Percentiles rank a stretch among this genome's conserved stretches.
phyloP scores from a whole-genome alignment of 2,888 invertebrate species.

The Pseudolycoriella hygida region DNA sequence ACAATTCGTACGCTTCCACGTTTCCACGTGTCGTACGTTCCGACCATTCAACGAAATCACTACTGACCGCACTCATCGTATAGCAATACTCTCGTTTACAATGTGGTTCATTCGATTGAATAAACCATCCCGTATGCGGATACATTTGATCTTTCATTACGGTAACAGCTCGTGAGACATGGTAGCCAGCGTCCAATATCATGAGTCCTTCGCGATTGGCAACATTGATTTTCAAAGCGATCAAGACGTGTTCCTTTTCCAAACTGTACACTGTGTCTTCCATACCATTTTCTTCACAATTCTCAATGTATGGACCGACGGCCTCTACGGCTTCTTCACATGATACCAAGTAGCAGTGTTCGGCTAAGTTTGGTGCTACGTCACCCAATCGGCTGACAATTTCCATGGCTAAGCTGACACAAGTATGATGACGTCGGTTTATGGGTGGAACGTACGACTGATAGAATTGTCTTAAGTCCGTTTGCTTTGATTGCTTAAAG shows the following conservation, averaged over 20 bases:
- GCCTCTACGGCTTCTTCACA: slow-evolving; percentile 70
- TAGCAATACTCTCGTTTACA: slow-evolving; percentile 75
- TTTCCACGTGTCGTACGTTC: slow-evolving; percentile 55
- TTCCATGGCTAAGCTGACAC: slow-evolving; percentile 75
- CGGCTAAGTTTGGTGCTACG: slow-evolving; percentile 47
- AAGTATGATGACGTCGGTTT: slow-evolving; percentile 62
- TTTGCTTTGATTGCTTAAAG: slow-evolving; percentile 42
- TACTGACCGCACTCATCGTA: slow-evolving; percentile 46
- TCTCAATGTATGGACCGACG: slow-evolving; percentile 38
- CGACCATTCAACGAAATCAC: slow-evolving; percentile 70
- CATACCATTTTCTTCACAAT: slow-evolving; percentile 32
- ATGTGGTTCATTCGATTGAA: slow-evolving; percentile 57
- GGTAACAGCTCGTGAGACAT: slow-evolving; percentile 68
- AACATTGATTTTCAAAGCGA: slow-evolving; percentile 54
- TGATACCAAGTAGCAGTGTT: slow-evolving; percentile 55
- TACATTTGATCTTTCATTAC: slow-evolving; percentile 71
- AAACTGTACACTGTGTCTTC: slow-evolving; percentile 29
- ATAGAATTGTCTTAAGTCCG: slow-evolving; percentile 52
- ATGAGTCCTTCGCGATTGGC: slow-evolving; percentile 57
- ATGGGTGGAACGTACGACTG: slow-evolving; percentile 63
- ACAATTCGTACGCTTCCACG: slow-evolving; percentile 43
- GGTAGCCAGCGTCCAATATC: slow-evolving; percentile 82
- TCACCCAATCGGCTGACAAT: slow-evolving; percentile 49
- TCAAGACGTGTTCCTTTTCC: slow-evolving; percentile 79
- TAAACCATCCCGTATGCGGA: slow-evolving; percentile 84